phyloP scores from a whole-genome alignment of 2,113 vertebrate genomes.

The Sylvia atricapilla region DNA sequence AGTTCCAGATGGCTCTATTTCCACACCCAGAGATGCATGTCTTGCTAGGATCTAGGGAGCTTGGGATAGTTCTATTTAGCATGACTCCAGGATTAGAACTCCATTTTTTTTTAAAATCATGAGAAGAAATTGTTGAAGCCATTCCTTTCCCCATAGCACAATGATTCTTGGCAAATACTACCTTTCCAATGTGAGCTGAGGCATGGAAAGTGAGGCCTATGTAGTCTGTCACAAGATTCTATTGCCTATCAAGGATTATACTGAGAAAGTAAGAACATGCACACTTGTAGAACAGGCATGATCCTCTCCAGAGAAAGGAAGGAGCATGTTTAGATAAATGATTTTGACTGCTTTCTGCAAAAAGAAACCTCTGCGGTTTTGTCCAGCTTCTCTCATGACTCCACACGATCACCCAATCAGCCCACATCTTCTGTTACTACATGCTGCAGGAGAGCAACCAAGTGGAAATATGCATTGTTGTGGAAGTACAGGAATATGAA shows the following conservation, averaged over 20 bases:
- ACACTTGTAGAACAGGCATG: neutral
- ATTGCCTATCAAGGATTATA: neutral
- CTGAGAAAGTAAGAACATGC: neutral
- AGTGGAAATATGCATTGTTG: constrained; percentile 33
- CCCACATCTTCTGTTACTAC: neutral
- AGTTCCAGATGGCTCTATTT: neutral
- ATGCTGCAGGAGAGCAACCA: neutral
- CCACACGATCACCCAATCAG: neutral
- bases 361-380: neutral
- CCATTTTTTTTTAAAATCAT: neutral
- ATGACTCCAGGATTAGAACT: neutral
- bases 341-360: neutral
- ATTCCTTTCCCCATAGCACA: neutral
- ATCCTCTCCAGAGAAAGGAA: constrained; percentile 9
- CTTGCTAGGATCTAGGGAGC: neutral
- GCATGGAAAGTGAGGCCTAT: neutral
- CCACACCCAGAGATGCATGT: neutral
- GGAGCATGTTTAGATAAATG: neutral
- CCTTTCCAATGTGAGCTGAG: neutral
- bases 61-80: neutral
- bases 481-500: constrained; percentile 54
- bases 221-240: neutral
- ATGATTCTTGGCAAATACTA: neutral
- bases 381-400: neutral
- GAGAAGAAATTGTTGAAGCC: neutral